These are phyloP conservation scores for Passer domesticus DNA, from an alignment of 2,113 vertebrate species.

Conservation along the genomic window DNA sequence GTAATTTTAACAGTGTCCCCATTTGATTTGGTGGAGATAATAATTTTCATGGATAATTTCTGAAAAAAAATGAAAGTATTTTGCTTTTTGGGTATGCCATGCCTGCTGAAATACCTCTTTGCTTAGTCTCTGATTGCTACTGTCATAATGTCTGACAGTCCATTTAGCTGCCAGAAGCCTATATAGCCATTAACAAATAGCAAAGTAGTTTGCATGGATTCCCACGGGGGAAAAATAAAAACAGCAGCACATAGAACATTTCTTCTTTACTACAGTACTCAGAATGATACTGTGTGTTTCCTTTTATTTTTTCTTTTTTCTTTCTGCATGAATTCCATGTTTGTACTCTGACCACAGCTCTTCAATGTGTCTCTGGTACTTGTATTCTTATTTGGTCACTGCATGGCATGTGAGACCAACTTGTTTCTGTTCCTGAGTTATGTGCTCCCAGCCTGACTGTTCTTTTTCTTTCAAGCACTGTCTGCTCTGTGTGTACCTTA, in stretches of 20 bases:
- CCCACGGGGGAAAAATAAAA: background rate
- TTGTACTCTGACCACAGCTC: background rate
- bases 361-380: background rate
- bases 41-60: background rate
- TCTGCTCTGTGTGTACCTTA: background rate
- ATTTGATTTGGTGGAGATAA: background rate
- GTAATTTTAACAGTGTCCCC: background rate
- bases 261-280: background rate
- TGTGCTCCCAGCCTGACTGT: background rate
- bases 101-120: background rate
- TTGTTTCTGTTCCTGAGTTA: background rate
- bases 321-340: background rate
- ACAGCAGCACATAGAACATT: background rate
- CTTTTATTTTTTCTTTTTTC: too few species aligned
- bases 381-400: background rate
- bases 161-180: background rate
- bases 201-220: background rate
- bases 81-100: background rate
- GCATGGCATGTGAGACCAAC: accelerated
- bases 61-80: background rate
- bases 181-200: background rate
- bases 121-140: background rate
- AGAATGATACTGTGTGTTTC: background rate
- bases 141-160: background rate
- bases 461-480: background rate